phyloP scores from a whole-genome alignment of 2,113 vertebrate genomes.

The Charina bottae region DNA sequence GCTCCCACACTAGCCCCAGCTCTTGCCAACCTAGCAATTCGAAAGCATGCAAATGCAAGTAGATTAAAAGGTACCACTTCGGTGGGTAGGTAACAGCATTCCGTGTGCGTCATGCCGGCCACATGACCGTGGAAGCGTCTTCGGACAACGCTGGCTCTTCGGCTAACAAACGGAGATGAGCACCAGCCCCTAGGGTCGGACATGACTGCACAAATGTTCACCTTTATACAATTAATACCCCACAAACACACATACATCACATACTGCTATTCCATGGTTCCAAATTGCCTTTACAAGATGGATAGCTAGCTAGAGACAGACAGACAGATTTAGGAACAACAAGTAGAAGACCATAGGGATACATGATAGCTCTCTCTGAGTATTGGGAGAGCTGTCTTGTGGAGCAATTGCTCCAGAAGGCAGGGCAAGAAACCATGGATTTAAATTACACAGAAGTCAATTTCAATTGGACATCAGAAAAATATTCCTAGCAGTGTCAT shows the following conservation, averaged over 20 bases:
- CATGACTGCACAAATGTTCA: too few species aligned
- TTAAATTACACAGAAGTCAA: not conserved
- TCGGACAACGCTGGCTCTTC: too few species aligned
- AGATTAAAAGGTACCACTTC: too few species aligned
- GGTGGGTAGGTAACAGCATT: too few species aligned
- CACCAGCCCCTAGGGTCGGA: too few species aligned
- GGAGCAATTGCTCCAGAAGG: not conserved
- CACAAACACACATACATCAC: not conserved
- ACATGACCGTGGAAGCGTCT: too few species aligned
- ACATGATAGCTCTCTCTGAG: not conserved
- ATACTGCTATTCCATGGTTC: not conserved
- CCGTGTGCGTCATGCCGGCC: too few species aligned
- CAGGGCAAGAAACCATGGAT: not conserved
- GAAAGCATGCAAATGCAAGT: too few species aligned
- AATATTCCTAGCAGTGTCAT: not conserved
- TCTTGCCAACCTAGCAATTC: too few species aligned
- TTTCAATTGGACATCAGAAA: not conserved
- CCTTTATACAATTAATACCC: not conserved
- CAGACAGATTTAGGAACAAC: not conserved
- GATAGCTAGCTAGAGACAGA: not conserved
- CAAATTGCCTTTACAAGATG: not conserved
- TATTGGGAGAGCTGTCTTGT: not conserved
- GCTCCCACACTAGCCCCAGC: too few species aligned
- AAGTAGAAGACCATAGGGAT: not conserved
- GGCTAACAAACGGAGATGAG: too few species aligned